Base-by-base conservation (phyloP, 2,113 vertebrate genomes). In the Corvus hawaiiensis region DNA sequence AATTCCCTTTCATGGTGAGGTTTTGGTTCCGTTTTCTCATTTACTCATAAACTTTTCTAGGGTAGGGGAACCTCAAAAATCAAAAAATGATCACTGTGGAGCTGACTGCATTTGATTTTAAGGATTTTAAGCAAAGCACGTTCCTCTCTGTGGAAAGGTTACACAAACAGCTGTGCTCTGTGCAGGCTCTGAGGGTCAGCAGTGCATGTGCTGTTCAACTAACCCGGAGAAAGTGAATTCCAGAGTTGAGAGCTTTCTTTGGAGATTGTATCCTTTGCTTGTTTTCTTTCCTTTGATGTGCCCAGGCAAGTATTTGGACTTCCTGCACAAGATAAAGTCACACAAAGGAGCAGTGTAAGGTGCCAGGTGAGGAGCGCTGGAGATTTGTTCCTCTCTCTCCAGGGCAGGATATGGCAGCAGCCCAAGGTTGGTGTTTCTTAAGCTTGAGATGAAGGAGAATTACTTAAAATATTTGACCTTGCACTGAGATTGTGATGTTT, bases 221-320 rank as follows among this genome's bases (percentile, higher is more conserved):
- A 2, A 33, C 19, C 26, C 12, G 10, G 89, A 48, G 87, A 89
- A 89, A 95, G 94, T 82, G 89, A 79, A 94, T 91, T 87, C 83
- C 91, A 52, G 48, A 41, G 64, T 0, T n/a, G 30, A 81, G 39
- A 71, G 86, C 83, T 74, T 28, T 17, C 59, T 71, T 59, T n/a
- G 61, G 39, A 80, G 55, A n/a, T 41, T 35, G 28, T 33, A 66
- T 16, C 21, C 83, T 86, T 79, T 9, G n/a, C 52, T 81, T 87
- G 61, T 84, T 94, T 91, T 72, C 80, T 78, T 73, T 61, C 73
- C 67, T 94, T 82, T 84, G 76, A 87, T 94, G 73, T 92, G 64
- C 39, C 68, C 48, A 8, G 24, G 51, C 33, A 32, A 88, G 75
- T 20, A 9, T 72, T 89, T 84, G 72, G 39, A 14, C 49, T 84